A percentile compares a stretch with the other conserved stretches of the same genome.
Evolutionary conservation across 2,113 vertebrate species (phyloP).

Genomic region (Pollachius pollachius): DNA sequence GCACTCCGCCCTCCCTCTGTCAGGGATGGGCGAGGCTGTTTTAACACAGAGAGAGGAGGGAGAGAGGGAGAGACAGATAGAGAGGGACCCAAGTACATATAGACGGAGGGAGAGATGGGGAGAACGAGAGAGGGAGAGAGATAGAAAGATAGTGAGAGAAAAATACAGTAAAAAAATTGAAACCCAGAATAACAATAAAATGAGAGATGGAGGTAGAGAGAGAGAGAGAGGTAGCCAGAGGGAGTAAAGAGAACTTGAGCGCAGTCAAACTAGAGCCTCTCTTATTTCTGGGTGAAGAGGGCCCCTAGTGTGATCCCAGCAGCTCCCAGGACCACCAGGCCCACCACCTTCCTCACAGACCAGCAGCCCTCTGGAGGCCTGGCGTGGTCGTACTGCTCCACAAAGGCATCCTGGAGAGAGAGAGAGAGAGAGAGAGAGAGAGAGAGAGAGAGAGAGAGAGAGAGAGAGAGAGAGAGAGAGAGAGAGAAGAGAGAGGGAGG

Average conservation of each 20-base stretch:
- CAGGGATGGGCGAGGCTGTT: too few species aligned
- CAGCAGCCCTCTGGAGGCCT: conserved; percentile 79
- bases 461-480: too few species aligned
- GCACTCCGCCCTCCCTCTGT: too few species aligned
- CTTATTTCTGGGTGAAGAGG: conserved; percentile 86
- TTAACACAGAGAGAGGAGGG: neutral
- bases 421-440: conserved; percentile 2
- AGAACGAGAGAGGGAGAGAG: too few species aligned
- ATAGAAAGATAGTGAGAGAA: too few species aligned
- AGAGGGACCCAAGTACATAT: too few species aligned
- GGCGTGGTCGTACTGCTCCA: conserved; percentile 83
- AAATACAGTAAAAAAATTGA: too few species aligned
- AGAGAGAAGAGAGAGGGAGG: too few species aligned
- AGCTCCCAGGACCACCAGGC: conserved; percentile 85
- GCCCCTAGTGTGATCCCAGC: conserved; percentile 87
- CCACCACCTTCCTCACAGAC: conserved; percentile 86
- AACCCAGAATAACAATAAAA: too few species aligned
- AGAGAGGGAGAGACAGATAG: neutral
- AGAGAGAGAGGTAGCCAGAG: neutral
- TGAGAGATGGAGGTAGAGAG: too few species aligned
- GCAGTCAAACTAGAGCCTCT: neutral
- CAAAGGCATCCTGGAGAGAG: conserved; percentile 82
- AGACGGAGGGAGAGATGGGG: too few species aligned
- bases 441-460: neutral
- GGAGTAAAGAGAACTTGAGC: neutral